Evolutionary conservation across 2,797 vertebrate species (phyloP), one percentile per base, ranked within the genome.

Genomic region (Cuculus canorus): DNA sequence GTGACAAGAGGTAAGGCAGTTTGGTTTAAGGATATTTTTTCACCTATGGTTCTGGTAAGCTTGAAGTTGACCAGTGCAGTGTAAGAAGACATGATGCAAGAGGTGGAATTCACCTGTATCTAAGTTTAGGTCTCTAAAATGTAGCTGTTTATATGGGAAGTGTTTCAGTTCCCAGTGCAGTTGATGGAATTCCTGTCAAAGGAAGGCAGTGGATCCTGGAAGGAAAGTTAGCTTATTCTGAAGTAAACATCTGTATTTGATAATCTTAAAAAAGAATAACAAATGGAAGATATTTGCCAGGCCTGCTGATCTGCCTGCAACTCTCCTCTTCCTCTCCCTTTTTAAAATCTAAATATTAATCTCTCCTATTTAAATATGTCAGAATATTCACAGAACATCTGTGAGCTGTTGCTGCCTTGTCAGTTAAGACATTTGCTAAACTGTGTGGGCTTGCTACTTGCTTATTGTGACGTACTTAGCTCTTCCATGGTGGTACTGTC

Each of bases 201-300:
- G 50, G 17, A 37, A 24, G 33, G 47, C 37, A 25, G 3, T 35
- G 52, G 18, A 39, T 85, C 52, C 30, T 90, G 56, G 9, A 13
- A 35, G 13, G 35, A 1, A 52, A 63, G 25, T 35, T 25, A 17
- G 3, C 30, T 88, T 41, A 17, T 17, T 15, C 35, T 81, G 30
- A 35, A 69, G 25, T 9, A 69, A 37, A 5, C 23, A 22, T 10
- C 65, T 93, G 37, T 47, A 52, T 77, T 35, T 65, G 66, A 45
- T 86, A 23, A 19, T 22, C 48, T 59, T n/a, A 16, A 41, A 82
- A 37, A 70, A n/a, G 13, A 32, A 39, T 52, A 59, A 41, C 57
- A 80, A 54, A 64, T 33, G 33, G 33, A 88, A 90, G 37, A 57
- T 27, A 23, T 47, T 82, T 93, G 85, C 82, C 65, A 72, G 92